Conservation (phyloP, 2,888 invertebrate species). For the Theretra japonica region DNA sequence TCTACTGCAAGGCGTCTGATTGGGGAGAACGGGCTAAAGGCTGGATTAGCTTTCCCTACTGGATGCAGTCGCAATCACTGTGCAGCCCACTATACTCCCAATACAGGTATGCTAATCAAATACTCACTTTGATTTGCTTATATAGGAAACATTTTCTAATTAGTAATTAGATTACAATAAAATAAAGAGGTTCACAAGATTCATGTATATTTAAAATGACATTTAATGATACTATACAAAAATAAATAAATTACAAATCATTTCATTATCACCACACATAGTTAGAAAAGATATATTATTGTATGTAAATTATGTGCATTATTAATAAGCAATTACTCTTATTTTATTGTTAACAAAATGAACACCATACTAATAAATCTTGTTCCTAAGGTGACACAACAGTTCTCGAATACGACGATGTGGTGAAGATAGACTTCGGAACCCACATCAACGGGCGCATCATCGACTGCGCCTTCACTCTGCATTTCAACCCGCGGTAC, state of each 20-base stretch:
- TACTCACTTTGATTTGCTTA: background rate
- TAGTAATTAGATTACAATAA: too few species aligned
- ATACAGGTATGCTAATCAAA: conserved; percentile 89
- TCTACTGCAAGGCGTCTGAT: conserved; percentile 95
- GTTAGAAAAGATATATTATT: too few species aligned
- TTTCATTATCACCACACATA: too few species aligned
- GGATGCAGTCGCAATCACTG: conserved; percentile 99
- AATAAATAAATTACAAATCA: too few species aligned
- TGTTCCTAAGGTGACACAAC: conserved; percentile 90
- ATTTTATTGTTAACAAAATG: too few species aligned
- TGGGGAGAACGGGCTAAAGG: conserved; percentile 96
- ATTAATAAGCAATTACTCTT: too few species aligned
- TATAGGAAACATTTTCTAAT: too few species aligned
- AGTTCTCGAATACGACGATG: conserved; percentile 97
- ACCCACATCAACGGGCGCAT: conserved; percentile 99
- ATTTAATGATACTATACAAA: too few species aligned
- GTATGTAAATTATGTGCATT: too few species aligned
- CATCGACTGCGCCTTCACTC: conserved; percentile 99
- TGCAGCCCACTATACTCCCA: conserved; percentile 99
- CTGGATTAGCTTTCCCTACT: conserved; percentile 98
- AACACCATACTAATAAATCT: too few species aligned
- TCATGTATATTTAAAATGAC: too few species aligned
- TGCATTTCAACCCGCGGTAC: conserved; percentile 98
- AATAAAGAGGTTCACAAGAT: too few species aligned
- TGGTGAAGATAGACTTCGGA: conserved; percentile 99